Conservation (phyloP, 2,113 vertebrate species). For the Mormyrus iriodes region DNA sequence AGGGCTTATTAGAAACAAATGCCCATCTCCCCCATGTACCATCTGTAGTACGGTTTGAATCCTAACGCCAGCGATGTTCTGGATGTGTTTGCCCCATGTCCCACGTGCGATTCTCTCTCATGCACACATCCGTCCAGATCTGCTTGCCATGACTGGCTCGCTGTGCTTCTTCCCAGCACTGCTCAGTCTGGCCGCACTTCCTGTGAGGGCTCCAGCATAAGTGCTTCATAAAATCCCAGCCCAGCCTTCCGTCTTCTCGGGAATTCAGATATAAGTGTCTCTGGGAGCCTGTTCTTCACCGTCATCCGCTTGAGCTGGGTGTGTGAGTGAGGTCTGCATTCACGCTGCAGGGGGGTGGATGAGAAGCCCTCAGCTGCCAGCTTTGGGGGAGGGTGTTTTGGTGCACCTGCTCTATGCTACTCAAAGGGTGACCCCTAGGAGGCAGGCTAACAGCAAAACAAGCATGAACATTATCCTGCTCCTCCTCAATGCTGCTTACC, state of each 20-base stretch:
- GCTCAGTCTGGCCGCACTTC: not conserved
- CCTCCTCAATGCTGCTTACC: slow-evolving; percentile 8
- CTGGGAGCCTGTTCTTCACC: not conserved
- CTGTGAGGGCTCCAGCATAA: not conserved
- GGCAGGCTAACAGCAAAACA: not conserved
- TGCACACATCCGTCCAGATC: not conserved
- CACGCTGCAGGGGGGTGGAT: not conserved
- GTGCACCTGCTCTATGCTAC: not conserved
- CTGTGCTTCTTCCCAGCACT: not conserved
- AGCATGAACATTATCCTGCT: not conserved
- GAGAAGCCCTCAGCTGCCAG: not conserved
- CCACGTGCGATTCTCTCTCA: not conserved
- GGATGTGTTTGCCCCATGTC: not conserved
- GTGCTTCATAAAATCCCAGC: not conserved
- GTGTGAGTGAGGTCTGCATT: not conserved
- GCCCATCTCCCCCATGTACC: not conserved
- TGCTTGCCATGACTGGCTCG: not conserved
- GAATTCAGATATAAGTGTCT: not conserved
- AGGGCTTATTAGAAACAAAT: not conserved
- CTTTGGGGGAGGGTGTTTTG: not conserved
- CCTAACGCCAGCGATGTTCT: not conserved
- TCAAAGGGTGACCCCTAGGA: not conserved
- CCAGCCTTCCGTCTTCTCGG: not conserved
- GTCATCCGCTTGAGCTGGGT: not conserved
- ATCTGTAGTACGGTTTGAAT: too few species aligned